Percentiles rank a stretch among this genome's conserved stretches.
Evolutionary conservation across 2,888 invertebrate genomes (phyloP).

Genomic region (Stratiomys singularior): DNA sequence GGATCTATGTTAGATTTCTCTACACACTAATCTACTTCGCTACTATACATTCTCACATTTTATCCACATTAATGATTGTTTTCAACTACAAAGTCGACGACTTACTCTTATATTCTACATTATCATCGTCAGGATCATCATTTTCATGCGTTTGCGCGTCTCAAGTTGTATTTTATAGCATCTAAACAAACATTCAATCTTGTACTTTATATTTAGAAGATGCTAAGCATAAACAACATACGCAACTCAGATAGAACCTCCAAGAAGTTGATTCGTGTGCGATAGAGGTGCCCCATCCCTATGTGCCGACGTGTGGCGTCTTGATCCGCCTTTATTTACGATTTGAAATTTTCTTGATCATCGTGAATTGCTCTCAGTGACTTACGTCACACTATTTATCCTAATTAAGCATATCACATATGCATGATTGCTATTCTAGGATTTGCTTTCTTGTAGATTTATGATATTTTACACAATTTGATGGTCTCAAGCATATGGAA

Average conservation of each 20-base stretch:
- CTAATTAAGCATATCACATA: background rate
- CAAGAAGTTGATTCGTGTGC: too few relatives aligned
- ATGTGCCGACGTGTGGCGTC: background rate
- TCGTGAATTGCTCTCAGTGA: background rate
- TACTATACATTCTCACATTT: too few relatives aligned
- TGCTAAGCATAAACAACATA: background rate
- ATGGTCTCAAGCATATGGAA: too few relatives aligned
- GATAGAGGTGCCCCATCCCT: too few relatives aligned
- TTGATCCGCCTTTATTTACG: background rate
- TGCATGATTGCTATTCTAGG: background rate
- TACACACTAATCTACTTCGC: too few relatives aligned
- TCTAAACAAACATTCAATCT: background rate
- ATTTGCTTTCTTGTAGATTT: background rate
- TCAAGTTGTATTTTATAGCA: background rate
- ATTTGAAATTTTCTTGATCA: background rate
- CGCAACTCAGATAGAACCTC: background rate
- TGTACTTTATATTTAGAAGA: background rate
- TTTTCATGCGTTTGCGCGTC: background rate
- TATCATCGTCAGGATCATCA: background rate
- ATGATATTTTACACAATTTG: background rate
- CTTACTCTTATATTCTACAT: background rate
- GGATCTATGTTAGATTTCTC: too few relatives aligned
- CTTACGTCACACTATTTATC: constrained; percentile 9
- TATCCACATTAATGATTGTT: too few relatives aligned
- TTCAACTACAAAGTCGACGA: background rate